Conservation (phyloP, 2,113 vertebrate species). For the Heloderma charlesbogerti region DNA sequence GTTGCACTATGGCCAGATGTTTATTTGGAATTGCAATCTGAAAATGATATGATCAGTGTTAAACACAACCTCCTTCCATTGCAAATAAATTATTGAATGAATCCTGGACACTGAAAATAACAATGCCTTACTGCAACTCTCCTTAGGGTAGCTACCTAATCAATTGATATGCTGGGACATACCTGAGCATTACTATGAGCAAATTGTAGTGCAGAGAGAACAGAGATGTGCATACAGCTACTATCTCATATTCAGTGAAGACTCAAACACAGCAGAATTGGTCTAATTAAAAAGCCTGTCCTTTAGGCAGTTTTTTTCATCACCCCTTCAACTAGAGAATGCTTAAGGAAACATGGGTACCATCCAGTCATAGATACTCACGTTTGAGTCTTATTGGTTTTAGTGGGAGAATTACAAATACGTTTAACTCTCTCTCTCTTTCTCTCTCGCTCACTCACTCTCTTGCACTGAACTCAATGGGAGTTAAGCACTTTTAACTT, state of each 20-base stretch:
- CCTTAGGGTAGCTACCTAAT: background rate
- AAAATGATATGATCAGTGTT: background rate
- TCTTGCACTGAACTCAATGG: background rate
- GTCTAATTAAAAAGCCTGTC: slow-evolving; percentile 65
- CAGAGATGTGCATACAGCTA: slow-evolving; percentile 60
- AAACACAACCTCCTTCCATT: background rate
- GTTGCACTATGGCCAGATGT: background rate
- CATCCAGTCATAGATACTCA: background rate
- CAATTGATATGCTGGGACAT: background rate
- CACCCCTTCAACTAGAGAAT: slow-evolving; percentile 43
- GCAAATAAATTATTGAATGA: background rate
- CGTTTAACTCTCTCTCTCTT: background rate
- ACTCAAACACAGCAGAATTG: slow-evolving; percentile 55
- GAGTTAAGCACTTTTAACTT: background rate
- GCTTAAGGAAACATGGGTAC: background rate
- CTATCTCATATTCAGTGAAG: slow-evolving; percentile 58
- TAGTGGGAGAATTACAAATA: background rate
- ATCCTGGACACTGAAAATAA: background rate
- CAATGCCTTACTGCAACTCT: background rate
- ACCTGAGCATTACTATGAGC: background rate
- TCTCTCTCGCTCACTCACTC: background rate
- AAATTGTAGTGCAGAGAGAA: slow-evolving; percentile 27
- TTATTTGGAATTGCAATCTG: background rate
- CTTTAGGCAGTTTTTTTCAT: slow-evolving; percentile 40
- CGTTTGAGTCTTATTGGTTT: background rate